phyloP scores from a whole-genome alignment of 1,140 invertebrate genomes.

The Cotesia typhae region DNA sequence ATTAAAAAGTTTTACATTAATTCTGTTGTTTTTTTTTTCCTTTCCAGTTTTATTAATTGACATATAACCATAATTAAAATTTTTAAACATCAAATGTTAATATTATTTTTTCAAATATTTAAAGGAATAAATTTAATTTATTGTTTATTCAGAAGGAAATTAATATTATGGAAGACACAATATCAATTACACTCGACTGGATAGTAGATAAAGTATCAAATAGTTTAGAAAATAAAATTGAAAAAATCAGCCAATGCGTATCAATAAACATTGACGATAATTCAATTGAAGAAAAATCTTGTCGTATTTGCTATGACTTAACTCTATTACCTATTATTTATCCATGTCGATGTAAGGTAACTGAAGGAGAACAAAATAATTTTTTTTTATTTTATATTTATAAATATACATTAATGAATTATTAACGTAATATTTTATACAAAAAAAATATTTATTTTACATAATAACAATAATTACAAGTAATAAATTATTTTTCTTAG shows the following conservation, averaged over 20 bases:
- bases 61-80: not conserved
- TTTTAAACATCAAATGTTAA: too few relatives aligned
- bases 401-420: constrained; percentile 14
- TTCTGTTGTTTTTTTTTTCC: not conserved
- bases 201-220: constrained; percentile 47
- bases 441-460: not conserved
- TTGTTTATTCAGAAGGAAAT: not conserved
- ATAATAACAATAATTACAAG: constrained; percentile 16
- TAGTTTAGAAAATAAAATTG: constrained; percentile 31
- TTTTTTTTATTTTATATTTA: not conserved
- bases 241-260: constrained; percentile 24
- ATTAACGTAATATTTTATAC: not conserved
- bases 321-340: constrained; percentile 45
- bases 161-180: constrained; percentile 25
- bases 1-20: constrained; percentile 24
- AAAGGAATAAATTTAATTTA: not conserved
- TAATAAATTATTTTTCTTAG: constrained; percentile 40
- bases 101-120: too few relatives aligned
- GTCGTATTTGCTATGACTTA: constrained; percentile 56
- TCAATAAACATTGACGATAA: constrained; percentile 36
- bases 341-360: constrained; percentile 57
- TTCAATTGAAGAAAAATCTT: constrained; percentile 44
- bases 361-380: not conserved
- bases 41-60: not conserved
- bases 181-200: constrained; percentile 40